Base-by-base conservation (phyloP, 1,140 invertebrate genomes). In the Paraescarpia echinospica region DNA sequence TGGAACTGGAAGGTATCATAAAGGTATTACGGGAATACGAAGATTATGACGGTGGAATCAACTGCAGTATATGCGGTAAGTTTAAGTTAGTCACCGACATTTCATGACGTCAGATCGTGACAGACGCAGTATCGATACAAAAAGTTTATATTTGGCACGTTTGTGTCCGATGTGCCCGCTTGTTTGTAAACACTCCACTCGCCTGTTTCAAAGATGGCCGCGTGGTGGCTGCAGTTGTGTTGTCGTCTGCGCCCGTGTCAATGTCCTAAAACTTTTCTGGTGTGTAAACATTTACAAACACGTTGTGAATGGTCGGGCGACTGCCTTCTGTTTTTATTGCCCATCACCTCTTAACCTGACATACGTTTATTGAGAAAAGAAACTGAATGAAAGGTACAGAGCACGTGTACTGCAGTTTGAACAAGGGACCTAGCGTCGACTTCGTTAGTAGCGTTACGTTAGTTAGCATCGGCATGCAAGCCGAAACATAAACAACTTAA, bases 1-100 rank as follows among this genome's bases (percentile, higher is more conserved):
- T 95, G 6, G 94, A 95, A 90, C 92, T 95, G n/a, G 90, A 94
- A 34, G 94, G 94, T 41, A 94, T 95, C 27, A 92, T 95, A n/a
- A 93, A 93, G 9, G 93, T 95, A n/a, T 48, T 95, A 88, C 94
- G 94, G 91, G 92, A 93, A 34, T 95, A 95, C 90, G 93, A 93
- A 31, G 94, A 94, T 91, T 95, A 95, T 89, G 95, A 95, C 27
- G 95, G 95, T 41, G 95, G 95, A 27, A 94, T 95, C 35, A 95
- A 95, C 93, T 95, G 95, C 91, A 94, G 94, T 89, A 93, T 95
- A 33, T 95, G 95, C 93, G 95, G 95, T 95, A 93, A 94, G 95
- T 93, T 89, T 0, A 35, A 34, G 33, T 89, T 5, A 89, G 51
- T 89, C 33, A 22, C 41, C 33, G 33, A 35, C n/a, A 41, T 22